Evolutionary conservation across 2,113 vertebrate species (phyloP).

Genomic region (Rhinopomastus cyanomelas): DNA sequence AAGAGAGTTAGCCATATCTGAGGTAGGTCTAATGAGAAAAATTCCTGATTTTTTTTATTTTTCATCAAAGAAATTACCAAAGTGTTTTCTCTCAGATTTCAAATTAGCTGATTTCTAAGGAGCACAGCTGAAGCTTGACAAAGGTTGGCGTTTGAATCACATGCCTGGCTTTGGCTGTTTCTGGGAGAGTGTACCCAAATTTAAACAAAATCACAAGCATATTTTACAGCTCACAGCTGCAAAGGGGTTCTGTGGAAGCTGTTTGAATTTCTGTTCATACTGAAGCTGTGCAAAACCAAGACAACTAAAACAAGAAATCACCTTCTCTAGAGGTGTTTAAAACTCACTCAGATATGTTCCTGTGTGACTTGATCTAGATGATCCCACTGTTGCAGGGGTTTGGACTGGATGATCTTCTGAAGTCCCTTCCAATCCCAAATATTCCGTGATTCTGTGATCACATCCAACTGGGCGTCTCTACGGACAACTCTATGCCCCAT

Average conservation of each 20-base stretch:
- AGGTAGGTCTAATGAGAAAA: background rate
- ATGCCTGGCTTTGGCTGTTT: background rate
- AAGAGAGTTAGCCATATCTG: background rate
- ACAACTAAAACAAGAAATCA: background rate
- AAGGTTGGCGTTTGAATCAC: background rate
- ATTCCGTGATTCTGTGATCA: too few species aligned
- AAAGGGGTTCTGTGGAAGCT: background rate
- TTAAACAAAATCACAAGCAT: background rate
- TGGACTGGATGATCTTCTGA: too few species aligned
- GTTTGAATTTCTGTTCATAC: background rate
- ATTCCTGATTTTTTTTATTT: background rate
- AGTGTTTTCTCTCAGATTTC: background rate
- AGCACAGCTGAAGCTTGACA: background rate
- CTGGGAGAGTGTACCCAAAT: background rate
- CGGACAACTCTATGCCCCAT: background rate
- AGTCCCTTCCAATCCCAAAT: too few species aligned
- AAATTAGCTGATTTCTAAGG: background rate
- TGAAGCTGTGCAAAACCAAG: background rate
- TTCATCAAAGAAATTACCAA: background rate
- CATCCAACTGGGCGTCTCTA: background rate
- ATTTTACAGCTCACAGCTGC: background rate
- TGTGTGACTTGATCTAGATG: too few species aligned
- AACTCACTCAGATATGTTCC: too few species aligned
- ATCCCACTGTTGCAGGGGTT: too few species aligned
- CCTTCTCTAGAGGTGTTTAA: too few species aligned